Conservation (phyloP, 2,888 invertebrate genomes). For the Cataglyphis rosenhaueri region DNA sequence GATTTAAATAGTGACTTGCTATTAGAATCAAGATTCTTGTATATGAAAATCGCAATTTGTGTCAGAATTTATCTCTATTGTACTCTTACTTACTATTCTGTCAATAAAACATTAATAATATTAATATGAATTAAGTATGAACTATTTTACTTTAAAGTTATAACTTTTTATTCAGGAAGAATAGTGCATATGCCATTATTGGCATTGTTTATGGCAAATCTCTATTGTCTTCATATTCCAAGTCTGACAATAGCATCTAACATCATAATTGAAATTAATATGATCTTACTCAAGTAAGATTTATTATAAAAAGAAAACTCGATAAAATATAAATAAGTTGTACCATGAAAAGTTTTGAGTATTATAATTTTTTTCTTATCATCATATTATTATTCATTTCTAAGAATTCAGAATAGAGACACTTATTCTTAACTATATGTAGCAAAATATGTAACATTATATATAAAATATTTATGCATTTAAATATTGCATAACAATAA, state of each 20-base stretch:
- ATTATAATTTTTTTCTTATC: constrained; percentile 8
- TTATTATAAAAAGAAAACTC: constrained; percentile 4
- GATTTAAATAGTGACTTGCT: background rate
- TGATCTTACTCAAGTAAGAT: background rate
- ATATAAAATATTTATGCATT: constrained; percentile 28
- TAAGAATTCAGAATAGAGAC: constrained; percentile 12
- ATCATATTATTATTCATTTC: background rate
- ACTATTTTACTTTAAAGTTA: background rate
- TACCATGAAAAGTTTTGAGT: constrained; percentile 1
- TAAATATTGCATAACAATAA: constrained; percentile 48
- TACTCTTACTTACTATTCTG: background rate
- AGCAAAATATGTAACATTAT: constrained; percentile 14
- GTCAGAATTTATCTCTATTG: background rate
- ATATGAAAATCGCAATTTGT: constrained; percentile 16
- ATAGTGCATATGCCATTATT: constrained; percentile 1
- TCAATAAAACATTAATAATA: background rate
- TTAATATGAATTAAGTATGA: constrained; percentile 1
- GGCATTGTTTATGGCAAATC: background rate
- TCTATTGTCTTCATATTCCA: background rate
- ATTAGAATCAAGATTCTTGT: background rate
- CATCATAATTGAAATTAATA: constrained; percentile 4
- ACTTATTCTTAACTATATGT: constrained; percentile 1
- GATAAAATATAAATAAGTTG: constrained; percentile 7
- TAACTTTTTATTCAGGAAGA: constrained; percentile 10
- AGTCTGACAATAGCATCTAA: background rate